Evolutionary conservation across 2,888 invertebrate genomes (phyloP), one percentile per base, ranked within the genome.

Genomic region (Melanostoma mellinum): DNA sequence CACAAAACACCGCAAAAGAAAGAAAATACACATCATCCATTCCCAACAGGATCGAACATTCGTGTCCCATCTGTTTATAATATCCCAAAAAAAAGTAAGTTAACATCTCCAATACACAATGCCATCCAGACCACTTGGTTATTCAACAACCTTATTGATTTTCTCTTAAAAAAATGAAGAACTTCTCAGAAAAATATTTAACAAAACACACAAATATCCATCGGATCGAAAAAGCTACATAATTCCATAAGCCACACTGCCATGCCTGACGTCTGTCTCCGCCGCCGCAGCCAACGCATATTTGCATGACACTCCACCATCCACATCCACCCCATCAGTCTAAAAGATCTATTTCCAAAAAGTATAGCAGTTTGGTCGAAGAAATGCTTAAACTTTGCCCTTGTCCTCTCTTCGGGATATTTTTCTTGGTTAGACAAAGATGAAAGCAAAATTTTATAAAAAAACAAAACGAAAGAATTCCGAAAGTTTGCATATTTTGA

Each of bases 81-180:
- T 63, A 63, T 73, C 55, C 38, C 63, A 63, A 48, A 30, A 10
- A 56, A n/a, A 58, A 42, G 6, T 20, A 81, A 81, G 67, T 82
- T 73, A 61, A 68, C 67, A 46, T 67, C 58, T 72, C 53, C 58
- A 53, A 36, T 33, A 50, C 72, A 69, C 48, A 72, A 56, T 38
- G 56, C 32, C 53, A 63, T 30, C 65, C 65, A 53, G 72, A 68
- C 53, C 73, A 63, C 73, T 82, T 69, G 73, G 52, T 69, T 82
- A 78, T 82, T 78, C 82, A 73, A 73, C 73, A 73, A 82, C 73
- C 58, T 69, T 82, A 82, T 82, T 82, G 82, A 82, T 82, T 82
- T 74, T 80, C 9, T 42, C 4, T 60, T 61, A 33, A n/a, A 33
- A 20, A 38, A 32, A 56, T 20, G 20, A 65, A 42, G 6, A 61